Evolutionary conservation across 1,140 invertebrate genomes (phyloP).

Genomic region (Helicorthomorpha holstii): DNA sequence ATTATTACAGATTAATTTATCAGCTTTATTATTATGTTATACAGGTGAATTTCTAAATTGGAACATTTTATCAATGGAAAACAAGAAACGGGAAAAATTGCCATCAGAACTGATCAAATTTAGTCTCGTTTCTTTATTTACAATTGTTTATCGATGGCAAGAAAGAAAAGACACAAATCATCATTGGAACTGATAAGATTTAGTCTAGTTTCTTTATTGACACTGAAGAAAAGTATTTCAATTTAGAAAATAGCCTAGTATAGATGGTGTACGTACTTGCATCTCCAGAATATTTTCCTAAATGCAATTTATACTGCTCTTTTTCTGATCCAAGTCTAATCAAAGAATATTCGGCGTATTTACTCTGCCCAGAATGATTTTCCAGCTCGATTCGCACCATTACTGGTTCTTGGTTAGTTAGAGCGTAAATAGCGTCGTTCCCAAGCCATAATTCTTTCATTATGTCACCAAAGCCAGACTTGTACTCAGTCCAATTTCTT

Average conservation of each 20-base stretch:
- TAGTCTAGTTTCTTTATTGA: no score
- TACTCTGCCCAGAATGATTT: background rate
- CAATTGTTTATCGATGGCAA: no score
- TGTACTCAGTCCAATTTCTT: conserved; percentile 15
- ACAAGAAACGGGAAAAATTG: no score
- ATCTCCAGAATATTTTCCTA: conserved; percentile 1
- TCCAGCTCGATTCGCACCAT: conserved; percentile 2
- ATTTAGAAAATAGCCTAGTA: no score
- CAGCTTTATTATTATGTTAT: background rate
- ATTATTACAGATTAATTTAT: background rate
- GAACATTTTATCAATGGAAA: no score
- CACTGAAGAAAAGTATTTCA: no score
- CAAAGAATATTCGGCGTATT: background rate
- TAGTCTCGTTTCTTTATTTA: no score
- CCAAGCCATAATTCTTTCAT: conserved; percentile 15
- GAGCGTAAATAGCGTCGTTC: conserved; percentile 3
- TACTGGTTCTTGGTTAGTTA: conserved; percentile 3
- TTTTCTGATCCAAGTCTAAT: conserved; percentile 1
- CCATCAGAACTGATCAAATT: no score
- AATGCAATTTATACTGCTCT: background rate
- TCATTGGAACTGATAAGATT: no score
- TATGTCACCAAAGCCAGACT: conserved; percentile 16
- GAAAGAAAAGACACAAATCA: no score
- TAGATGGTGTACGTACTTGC: background rate
- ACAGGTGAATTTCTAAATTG: no score